phyloP scores from a whole-genome alignment of 2,797 vertebrate genomes.

The Scyliorhinus canicula region DNA sequence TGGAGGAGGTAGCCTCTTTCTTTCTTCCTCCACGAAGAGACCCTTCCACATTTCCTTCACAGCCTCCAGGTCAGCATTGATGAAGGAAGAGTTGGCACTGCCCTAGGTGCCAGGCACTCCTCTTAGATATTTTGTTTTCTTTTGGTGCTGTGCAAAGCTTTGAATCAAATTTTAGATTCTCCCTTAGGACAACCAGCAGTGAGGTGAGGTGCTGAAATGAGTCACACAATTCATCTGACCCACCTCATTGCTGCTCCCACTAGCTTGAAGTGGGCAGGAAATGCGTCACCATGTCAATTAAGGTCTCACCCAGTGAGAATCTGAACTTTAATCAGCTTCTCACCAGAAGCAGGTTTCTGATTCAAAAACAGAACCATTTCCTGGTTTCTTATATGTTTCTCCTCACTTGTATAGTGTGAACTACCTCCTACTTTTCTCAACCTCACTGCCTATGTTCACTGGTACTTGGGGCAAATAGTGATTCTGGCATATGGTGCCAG shows the following conservation, averaged over 20 bases:
- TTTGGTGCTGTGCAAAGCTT: background rate
- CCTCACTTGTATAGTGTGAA: background rate
- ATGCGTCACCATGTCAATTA: too few relatives aligned
- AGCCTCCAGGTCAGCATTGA: background rate
- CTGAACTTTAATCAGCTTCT: too few relatives aligned
- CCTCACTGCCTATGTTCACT: background rate
- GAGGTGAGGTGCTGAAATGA: too few relatives aligned
- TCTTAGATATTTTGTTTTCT: background rate
- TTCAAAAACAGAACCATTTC: too few relatives aligned
- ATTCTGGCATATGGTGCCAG: background rate
- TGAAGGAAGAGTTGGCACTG: background rate
- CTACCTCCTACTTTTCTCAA: background rate
- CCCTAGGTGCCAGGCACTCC: background rate
- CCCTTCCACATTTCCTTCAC: background rate
- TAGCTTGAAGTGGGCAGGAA: too few relatives aligned
- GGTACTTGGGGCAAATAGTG: background rate
- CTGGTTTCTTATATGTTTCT: background rate
- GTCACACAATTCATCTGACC: too few relatives aligned
- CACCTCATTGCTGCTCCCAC: too few relatives aligned
- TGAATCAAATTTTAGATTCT: background rate
- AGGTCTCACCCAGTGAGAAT: too few relatives aligned
- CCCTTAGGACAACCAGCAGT: background rate
- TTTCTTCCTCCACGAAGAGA: background rate
- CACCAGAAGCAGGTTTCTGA: too few relatives aligned
- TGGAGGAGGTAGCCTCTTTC: background rate